phyloP scores from a whole-genome alignment of 2,888 invertebrate genomes.

The Eilema caniola region DNA sequence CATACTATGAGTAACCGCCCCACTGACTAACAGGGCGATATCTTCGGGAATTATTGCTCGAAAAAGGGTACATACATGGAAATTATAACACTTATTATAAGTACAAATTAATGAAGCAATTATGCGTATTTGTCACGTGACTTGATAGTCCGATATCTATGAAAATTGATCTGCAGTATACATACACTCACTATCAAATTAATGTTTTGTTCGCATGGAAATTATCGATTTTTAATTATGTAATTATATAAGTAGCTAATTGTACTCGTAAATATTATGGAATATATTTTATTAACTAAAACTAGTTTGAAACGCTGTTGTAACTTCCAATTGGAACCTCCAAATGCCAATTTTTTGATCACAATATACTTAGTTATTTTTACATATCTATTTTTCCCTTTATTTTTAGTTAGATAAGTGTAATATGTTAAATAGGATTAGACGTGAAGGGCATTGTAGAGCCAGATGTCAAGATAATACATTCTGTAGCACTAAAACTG shows the following conservation, averaged over 20 bases:
- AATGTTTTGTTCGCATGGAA: conserved; percentile 2
- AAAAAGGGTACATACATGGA: too few species aligned
- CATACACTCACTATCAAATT: background rate
- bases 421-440: conserved; percentile 4
- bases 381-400: background rate
- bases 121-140: conserved; percentile 5
- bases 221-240: conserved; percentile 3
- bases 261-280: background rate
- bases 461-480: background rate
- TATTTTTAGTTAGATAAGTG: background rate
- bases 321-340: background rate
- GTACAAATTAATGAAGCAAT: conserved; percentile 2
- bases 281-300: background rate
- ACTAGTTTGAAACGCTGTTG: background rate
- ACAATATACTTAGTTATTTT: too few species aligned
- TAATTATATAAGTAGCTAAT: background rate
- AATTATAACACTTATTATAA: too few species aligned
- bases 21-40: too few species aligned
- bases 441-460: background rate
- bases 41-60: too few species aligned
- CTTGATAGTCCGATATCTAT: background rate
- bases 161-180: background rate
- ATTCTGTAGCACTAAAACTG: background rate
- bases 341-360: background rate
- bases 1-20: too few species aligned